These are phyloP conservation scores for Notospermus geniculatus DNA, from an alignment of 1,140 invertebrate species.

Conservation along the genomic window DNA sequence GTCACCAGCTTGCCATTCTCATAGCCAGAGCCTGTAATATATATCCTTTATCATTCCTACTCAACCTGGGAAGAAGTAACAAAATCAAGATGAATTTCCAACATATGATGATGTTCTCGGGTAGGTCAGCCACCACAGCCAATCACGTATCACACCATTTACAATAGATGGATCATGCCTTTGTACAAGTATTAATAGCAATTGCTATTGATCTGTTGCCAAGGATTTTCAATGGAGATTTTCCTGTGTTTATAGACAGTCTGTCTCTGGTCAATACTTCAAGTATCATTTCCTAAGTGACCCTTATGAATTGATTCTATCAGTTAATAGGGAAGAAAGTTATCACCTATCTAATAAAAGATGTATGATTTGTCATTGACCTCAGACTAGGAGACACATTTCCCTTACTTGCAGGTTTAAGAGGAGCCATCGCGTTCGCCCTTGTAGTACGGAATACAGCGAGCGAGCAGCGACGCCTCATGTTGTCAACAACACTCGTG, in stretches of 20 bases:
- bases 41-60: constrained; percentile 89
- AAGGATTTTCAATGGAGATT: no score
- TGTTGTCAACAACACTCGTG: constrained; percentile 92
- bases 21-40: constrained; percentile 89
- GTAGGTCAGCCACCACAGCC: no score
- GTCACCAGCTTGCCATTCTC: constrained; percentile 71
- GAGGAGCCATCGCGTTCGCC: constrained; percentile 97
- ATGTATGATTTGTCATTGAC: not conserved
- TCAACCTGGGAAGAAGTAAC: constrained; percentile 90
- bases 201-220: no score
- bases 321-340: not conserved
- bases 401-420: constrained; percentile 64
- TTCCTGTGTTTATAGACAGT: no score
- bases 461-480: constrained; percentile 83
- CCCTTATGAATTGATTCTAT: no score
- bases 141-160: no score
- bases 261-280: no score
- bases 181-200: no score
- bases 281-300: no score
- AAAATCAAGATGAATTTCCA: constrained; percentile 90
- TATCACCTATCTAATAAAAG: not conserved
- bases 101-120: constrained; percentile 98
- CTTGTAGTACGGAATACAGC: constrained; percentile 93
- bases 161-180: constrained; percentile 25
- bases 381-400: not conserved